Evolutionary conservation across 2,797 vertebrate genomes (phyloP).

Genomic region (Neosalanx taihuensis): DNA sequence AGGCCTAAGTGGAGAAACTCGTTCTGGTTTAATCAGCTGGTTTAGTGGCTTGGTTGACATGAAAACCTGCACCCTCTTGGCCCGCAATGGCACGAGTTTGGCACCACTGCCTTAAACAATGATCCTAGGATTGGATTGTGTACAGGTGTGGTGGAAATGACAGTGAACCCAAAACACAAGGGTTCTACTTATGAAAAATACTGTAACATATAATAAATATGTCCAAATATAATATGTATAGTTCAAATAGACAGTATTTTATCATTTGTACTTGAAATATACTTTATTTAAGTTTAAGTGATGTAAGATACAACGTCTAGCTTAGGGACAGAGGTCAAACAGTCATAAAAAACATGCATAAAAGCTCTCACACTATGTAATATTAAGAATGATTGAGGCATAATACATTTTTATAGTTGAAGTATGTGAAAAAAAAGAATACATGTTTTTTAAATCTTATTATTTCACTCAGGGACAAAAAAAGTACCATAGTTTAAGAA

Average conservation of each 20-base stretch:
- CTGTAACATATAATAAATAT: not conserved
- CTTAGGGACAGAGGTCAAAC: not conserved
- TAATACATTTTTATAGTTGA: not conserved
- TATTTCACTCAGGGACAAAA: not conserved
- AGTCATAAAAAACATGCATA: not conserved
- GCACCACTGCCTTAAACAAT: not conserved
- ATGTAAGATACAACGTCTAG: constrained; percentile 1
- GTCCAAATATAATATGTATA: not conserved
- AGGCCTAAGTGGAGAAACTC: too few relatives aligned
- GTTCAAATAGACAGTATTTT: not conserved
- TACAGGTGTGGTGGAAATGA: constrained; percentile 1
- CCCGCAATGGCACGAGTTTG: too few relatives aligned
- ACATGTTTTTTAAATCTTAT: not conserved
- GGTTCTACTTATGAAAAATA: not conserved
- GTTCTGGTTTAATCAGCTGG: too few relatives aligned
- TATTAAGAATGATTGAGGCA: constrained; percentile 1
- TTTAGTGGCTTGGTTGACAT: too few relatives aligned
- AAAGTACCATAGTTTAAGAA: not conserved
- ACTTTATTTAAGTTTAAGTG: constrained; percentile 1
- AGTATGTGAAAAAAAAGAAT: not conserved
- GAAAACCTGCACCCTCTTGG: too few relatives aligned
- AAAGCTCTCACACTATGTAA: not conserved
- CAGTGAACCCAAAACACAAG: constrained; percentile 1
- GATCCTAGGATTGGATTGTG: not conserved
- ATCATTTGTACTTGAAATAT: constrained; percentile 9